A percentile compares a stretch with the other conserved stretches of the same genome.
Conservation (phyloP, 2,113 vertebrate genomes). For the Isurus oxyrinchus region DNA sequence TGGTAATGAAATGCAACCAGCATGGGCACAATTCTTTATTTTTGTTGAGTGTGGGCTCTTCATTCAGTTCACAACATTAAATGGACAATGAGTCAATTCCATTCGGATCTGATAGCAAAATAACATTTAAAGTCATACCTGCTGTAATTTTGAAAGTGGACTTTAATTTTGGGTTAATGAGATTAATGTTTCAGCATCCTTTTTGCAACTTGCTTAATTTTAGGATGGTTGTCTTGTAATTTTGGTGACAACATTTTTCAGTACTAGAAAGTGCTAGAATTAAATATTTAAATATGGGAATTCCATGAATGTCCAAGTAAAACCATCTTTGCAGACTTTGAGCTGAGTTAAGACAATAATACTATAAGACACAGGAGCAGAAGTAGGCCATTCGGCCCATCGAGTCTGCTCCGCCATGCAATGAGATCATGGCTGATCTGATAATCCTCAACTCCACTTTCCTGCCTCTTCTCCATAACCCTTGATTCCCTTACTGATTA, state of each 20-base stretch:
- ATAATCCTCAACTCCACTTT: too few species aligned
- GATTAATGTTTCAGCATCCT: background rate
- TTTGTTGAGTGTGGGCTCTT: background rate
- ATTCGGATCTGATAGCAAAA: background rate
- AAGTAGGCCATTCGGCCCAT: too few species aligned
- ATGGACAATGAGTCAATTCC: background rate
- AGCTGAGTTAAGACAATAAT: too few species aligned
- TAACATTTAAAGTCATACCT: background rate
- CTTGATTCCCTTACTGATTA: too few species aligned
- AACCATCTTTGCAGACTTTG: too few species aligned
- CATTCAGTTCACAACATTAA: background rate
- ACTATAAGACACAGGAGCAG: too few species aligned
- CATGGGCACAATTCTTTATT: background rate
- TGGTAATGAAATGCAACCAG: background rate
- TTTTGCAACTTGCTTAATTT: background rate
- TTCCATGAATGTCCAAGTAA: background rate
- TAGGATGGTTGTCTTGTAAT: background rate
- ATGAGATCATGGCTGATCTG: too few species aligned
- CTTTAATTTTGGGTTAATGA: background rate
- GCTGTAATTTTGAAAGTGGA: background rate
- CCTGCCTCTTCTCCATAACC: too few species aligned
- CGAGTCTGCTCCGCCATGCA: too few species aligned
- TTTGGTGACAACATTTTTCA: background rate
- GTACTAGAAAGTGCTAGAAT: background rate
- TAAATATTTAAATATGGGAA: background rate